Evolutionary conservation across 2,888 invertebrate species (phyloP), one percentile per base, ranked within the genome.

Genomic region (Mesochorus sp.): DNA sequence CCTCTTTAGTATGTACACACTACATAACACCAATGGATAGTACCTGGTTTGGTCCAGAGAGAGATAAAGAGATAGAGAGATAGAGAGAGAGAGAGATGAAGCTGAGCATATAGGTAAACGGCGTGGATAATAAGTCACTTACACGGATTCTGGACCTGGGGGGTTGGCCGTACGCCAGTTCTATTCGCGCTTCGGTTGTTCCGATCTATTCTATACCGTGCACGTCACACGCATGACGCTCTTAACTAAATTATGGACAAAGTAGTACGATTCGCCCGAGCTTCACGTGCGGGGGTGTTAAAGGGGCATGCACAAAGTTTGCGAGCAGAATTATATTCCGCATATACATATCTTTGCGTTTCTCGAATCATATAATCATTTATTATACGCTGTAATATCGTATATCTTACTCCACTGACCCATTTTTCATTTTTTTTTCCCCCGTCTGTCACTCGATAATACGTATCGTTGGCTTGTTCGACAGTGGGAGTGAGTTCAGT

Each of bases 191-290:
- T 89, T 88, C 89, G 88, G 88, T 90, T 90, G 89, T 90, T 89
- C 89, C 89, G 89, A 90, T 90, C 89, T 88, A 89, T 90, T 89
- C 89, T 88, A 88, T 89, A 88, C 88, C 85, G 86, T 84, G 81
- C 89, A 87, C 88, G 90, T 91, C 91, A 90, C 89, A 90, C 90
- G 90, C 90, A 91, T 91, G 90, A 89, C 90, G 89, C 89, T 89
- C 90, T 91, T 90, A 89, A 88, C 89, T 91, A 90, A 91, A 90
- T 91, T 90, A 91, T 90, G 90, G 90, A 90, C 89, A 90, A 91
- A 90, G 91, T 91, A 87, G 88, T 89, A 82, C 88, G 88, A 90
- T 89, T 88, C 42, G 83, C 86, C 83, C 81, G 83, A 39, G 47
- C 55, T 62, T 70, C 72, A 19, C 24, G 21, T 24, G 44, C 28